Evolutionary conservation across 2,113 vertebrate genomes (phyloP).

Genomic region (Eretmochelys imbricata): DNA sequence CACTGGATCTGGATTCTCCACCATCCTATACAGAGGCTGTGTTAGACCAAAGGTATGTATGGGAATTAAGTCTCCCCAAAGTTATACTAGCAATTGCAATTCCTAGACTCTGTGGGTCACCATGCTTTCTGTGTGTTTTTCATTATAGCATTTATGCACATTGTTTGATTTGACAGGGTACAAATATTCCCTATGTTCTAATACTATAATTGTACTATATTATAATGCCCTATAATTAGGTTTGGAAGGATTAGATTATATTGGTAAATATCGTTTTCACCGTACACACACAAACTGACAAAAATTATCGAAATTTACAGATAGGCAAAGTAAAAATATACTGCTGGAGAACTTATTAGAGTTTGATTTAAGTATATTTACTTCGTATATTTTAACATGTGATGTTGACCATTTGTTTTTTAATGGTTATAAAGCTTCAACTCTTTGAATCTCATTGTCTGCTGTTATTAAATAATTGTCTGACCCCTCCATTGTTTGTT

Average conservation of each 20-base stretch:
- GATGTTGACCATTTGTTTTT: not conserved
- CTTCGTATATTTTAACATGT: not conserved
- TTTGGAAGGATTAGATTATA: not conserved
- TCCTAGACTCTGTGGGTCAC: not conserved
- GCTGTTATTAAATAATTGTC: not conserved
- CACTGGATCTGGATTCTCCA: conserved; percentile 85
- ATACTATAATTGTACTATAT: not conserved
- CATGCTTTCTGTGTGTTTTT: not conserved
- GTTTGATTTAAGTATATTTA: not conserved
- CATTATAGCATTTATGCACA: not conserved
- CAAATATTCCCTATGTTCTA: not conserved
- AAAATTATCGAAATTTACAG: not conserved
- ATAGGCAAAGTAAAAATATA: not conserved
- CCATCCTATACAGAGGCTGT: conserved; percentile 96
- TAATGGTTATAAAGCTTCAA: not conserved
- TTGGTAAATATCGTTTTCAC: not conserved
- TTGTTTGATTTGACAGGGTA: not conserved
- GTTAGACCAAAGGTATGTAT: conserved; percentile 88
- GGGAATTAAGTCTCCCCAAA: not conserved
- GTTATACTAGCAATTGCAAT: accelerated
- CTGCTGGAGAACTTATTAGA: not conserved
- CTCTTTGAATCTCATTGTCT: not conserved
- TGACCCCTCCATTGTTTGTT: not conserved
- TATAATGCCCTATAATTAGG: accelerated
- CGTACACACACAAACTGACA: not conserved